Evolutionary conservation across 2,888 invertebrate species (phyloP).

Genomic region (Lepidonotus clava): DNA sequence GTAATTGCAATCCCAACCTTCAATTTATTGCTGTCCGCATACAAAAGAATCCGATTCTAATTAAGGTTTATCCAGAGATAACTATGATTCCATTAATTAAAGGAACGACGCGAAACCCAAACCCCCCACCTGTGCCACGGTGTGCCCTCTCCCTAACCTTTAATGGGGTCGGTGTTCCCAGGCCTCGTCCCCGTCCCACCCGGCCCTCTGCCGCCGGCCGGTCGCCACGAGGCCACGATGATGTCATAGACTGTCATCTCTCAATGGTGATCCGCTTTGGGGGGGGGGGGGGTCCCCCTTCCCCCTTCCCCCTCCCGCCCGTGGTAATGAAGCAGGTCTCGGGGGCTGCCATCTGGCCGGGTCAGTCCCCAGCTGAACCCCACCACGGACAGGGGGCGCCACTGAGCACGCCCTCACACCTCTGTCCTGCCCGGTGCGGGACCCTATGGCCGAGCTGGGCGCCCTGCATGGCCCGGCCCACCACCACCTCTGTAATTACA

Average conservation of each 20-base stretch:
- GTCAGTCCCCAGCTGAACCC: background rate
- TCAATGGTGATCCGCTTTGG: background rate
- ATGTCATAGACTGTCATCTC: constrained; percentile 23
- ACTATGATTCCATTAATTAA: constrained; percentile 39
- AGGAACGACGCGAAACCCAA: constrained; percentile 11
- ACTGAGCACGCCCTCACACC: constrained; percentile 32
- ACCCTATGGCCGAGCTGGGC: too few species aligned
- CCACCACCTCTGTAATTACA: too few species aligned
- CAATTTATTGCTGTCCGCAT: background rate
- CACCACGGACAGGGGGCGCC: constrained; percentile 3
- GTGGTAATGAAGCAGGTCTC: constrained; percentile 16
- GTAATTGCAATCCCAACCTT: background rate
- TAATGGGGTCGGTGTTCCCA: background rate
- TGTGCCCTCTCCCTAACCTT: background rate
- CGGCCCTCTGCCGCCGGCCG: background rate
- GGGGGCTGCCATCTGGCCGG: background rate
- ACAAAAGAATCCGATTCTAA: background rate
- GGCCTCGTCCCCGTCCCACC: background rate
- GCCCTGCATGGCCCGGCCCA: too few species aligned
- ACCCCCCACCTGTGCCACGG: background rate
- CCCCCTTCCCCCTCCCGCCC: background rate
- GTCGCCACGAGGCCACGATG: background rate
- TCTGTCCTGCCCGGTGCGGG: too few species aligned
- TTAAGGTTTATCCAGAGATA: constrained; percentile 17
- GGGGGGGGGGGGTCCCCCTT: background rate